Evolutionary conservation across 1,140 invertebrate genomes (phyloP), one percentile per base, ranked within the genome.

Genomic region (Vanessa tameamea): DNA sequence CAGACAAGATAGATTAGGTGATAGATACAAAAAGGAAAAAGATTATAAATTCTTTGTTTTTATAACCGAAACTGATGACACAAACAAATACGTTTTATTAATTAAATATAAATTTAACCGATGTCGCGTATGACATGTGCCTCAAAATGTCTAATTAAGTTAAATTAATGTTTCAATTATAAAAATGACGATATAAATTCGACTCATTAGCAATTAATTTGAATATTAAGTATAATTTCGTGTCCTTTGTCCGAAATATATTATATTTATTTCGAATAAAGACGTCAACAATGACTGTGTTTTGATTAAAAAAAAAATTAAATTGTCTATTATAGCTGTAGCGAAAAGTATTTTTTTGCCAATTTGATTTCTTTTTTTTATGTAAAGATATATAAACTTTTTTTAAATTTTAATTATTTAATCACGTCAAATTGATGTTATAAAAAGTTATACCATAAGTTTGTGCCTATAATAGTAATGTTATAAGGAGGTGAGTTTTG

Each of bases 21-120:
- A 61, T 61, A 61, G 57, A 61, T 61, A 61, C 31, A 61, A 61
- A 61, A 61, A 61, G 57, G 57, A 61, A 61, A 61, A 14, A 43
- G 26, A 37, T 61, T 15, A 61, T 61, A 61, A 61, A 61, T 61
- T 31, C 43, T 61, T 16, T 61, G 16, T 31, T 8, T 59, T 61
- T 31, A 61, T 61, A 61, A 57, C 53, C 57, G 31, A n/a, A 61
- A 61, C 14, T 43, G 14, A 61, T 31, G 57, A 31, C 23, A 61
- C 20, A 26, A 61, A 31, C 53, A 57, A 57, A 57, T 57, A 57
- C 53, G 13, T 57, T 57, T 57, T 57, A 57, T 57, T 57, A 57
- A 11, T 57, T 57, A 9, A 12, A 57, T 57, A 57, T 57, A 23
- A 57, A 50, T 50, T 53, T 53, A 57, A 57, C 9, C 20, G 48